These are phyloP conservation scores for Sciaenops ocellatus DNA, from an alignment of 2,797 vertebrate genomes.

Conservation along the genomic window DNA sequence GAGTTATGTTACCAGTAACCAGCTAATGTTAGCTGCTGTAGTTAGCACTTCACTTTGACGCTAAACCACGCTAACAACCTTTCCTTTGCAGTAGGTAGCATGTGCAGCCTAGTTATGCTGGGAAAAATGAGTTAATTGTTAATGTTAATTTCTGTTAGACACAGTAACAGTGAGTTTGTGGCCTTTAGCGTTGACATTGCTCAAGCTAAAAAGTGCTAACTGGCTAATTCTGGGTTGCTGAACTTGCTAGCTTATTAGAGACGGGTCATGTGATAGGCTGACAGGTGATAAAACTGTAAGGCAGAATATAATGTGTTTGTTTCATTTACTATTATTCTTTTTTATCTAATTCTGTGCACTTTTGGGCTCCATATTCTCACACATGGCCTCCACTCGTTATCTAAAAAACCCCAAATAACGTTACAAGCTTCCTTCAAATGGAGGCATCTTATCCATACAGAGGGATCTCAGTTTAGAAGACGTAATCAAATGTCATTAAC, in stretches of 20 bases:
- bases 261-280: neutral
- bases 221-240: neutral
- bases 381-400: neutral
- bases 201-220: neutral
- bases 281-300: neutral
- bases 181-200: neutral
- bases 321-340: neutral
- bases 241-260: neutral
- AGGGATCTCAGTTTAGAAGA: too few relatives aligned
- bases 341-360: neutral
- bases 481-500: neutral
- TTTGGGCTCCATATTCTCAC: constrained; percentile 9
- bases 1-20: too few relatives aligned
- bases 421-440: neutral
- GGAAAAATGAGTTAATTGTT: too few relatives aligned
- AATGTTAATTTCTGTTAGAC: neutral
- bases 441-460: too few relatives aligned
- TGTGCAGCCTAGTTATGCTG: neutral
- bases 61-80: neutral
- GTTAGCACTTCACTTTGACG: neutral
- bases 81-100: neutral
- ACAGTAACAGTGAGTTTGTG: neutral
- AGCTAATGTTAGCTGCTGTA: neutral
- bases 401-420: neutral
- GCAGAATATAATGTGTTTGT: neutral